These are phyloP conservation scores for Galleria mellonella DNA, from an alignment of 1,140 invertebrate species.

Conservation along the genomic window DNA sequence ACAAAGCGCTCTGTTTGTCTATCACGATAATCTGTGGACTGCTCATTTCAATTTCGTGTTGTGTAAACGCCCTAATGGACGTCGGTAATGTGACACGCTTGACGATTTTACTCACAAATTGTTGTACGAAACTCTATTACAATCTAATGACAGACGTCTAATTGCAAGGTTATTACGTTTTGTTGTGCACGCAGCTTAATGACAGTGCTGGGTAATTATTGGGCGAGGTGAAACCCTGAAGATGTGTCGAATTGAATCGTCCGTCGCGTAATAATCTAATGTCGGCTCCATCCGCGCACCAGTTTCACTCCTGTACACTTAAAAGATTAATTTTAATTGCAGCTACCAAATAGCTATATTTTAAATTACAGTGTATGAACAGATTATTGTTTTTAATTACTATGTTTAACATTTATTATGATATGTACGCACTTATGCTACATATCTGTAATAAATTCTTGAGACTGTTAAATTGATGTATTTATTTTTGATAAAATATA, in stretches of 20 bases:
- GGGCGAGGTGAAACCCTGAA: slow-evolving; percentile 67
- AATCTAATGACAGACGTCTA: slow-evolving; percentile 69
- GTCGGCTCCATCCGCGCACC: slow-evolving; percentile 22
- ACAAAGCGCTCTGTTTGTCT: slow-evolving; percentile 70
- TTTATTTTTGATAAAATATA: too few relatives aligned
- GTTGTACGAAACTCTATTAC: slow-evolving; percentile 71
- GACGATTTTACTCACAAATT: slow-evolving; percentile 73
- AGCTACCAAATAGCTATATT: slow-evolving; percentile 17
- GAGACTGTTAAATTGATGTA: too few relatives aligned
- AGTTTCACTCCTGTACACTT: slow-evolving; percentile 44
- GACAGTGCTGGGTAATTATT: slow-evolving; percentile 64
- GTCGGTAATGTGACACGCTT: slow-evolving; percentile 72
- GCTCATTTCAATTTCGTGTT: slow-evolving; percentile 71
- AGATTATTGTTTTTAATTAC: too few relatives aligned
- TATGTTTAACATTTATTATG: too few relatives aligned
- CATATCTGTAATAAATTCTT: too few relatives aligned
- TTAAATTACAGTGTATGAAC: slow-evolving; percentile 12
- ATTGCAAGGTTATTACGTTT: slow-evolving; percentile 70
- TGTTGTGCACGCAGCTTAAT: slow-evolving; percentile 64
- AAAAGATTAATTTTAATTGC: slow-evolving; percentile 53
- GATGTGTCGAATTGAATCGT: slow-evolving; percentile 70
- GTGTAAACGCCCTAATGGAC: slow-evolving; percentile 71
- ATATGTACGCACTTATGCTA: too few relatives aligned
- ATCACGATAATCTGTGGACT: slow-evolving; percentile 71
- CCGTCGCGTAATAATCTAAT: slow-evolving; percentile 23